phyloP scores from a whole-genome alignment of 2,113 vertebrate species.

The Pachypanchax playfairii region DNA sequence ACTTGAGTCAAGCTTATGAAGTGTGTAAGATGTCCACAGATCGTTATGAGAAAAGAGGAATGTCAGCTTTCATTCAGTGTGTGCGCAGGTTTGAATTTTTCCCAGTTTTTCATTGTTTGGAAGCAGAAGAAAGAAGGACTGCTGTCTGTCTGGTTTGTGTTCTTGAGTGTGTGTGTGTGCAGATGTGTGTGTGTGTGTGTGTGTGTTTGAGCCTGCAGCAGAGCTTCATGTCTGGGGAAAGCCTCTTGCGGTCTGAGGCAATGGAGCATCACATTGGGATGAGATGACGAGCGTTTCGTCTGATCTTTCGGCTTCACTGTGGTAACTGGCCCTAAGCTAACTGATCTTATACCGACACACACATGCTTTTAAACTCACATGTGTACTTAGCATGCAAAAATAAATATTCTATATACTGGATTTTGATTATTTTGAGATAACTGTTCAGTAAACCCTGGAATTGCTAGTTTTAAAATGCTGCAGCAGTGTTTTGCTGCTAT shows the following conservation, averaged over 20 bases:
- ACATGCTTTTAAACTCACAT: constrained; percentile 1
- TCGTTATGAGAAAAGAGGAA: constrained; percentile 47
- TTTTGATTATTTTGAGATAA: too few species aligned
- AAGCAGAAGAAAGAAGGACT: constrained; percentile 63
- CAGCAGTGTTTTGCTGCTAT: too few species aligned
- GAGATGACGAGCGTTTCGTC: constrained; percentile 62
- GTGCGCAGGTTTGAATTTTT: constrained; percentile 38
- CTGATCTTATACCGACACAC: constrained; percentile 29
- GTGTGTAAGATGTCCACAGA: constrained; percentile 55
- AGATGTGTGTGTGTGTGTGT: constrained; percentile 11
- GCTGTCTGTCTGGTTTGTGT: constrained; percentile 39
- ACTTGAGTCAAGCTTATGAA: constrained; percentile 57
- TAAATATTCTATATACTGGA: background rate
- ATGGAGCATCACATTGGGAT: constrained; percentile 71
- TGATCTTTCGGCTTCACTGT: constrained; percentile 37
- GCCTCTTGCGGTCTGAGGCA: constrained; percentile 65
- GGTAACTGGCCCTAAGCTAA: constrained; percentile 36
- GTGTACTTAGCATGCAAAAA: background rate
- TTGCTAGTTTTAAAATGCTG: too few species aligned
- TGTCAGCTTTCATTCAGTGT: constrained; percentile 16
- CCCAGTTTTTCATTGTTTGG: constrained; percentile 45
- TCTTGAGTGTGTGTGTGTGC: constrained; percentile 16
- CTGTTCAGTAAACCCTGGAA: too few species aligned
- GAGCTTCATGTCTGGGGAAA: constrained; percentile 48
- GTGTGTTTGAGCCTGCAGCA: constrained; percentile 16